Evolutionary conservation across 2,797 vertebrate genomes (phyloP).

Genomic region (Falco rusticolus): DNA sequence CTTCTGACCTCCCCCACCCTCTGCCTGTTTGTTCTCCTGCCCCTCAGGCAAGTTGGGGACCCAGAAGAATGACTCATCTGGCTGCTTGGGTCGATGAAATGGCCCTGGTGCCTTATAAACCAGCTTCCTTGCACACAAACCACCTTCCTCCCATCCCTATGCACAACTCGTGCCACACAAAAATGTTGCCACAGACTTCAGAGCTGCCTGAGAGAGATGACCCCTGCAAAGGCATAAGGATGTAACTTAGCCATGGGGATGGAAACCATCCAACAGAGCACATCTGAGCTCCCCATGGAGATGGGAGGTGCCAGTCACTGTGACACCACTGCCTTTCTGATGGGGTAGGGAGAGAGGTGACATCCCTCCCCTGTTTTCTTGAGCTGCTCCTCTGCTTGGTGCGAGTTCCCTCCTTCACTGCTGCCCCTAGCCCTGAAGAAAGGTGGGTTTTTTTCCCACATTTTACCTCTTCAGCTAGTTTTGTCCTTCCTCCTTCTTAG

Average conservation of each 20-base stretch:
- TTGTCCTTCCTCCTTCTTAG: not conserved
- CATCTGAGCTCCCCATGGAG: not conserved
- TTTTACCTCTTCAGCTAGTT: not conserved
- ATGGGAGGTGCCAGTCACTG: not conserved
- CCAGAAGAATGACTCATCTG: not conserved
- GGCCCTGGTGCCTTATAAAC: not conserved
- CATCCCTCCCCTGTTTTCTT: not conserved
- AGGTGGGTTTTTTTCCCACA: fast-evolving
- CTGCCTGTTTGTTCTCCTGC: not conserved
- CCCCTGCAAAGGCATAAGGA: not conserved
- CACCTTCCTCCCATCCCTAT: not conserved
- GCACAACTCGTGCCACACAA: fast-evolving
- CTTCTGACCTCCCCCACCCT: not conserved
- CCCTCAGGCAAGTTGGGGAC: not conserved
- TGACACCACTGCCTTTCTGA: not conserved
- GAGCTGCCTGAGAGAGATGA: not conserved
- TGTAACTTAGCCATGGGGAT: not conserved
- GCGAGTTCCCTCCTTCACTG: not conserved
- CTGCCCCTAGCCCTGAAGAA: not conserved
- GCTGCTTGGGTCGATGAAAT: not conserved
- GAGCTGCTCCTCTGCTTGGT: not conserved
- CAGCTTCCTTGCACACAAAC: not conserved
- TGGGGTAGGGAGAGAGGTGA: not conserved
- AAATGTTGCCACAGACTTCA: not conserved
- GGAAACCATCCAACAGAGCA: not conserved